Evolutionary conservation across 2,888 invertebrate species (phyloP).

Genomic region (Galerucella calmariensis): DNA sequence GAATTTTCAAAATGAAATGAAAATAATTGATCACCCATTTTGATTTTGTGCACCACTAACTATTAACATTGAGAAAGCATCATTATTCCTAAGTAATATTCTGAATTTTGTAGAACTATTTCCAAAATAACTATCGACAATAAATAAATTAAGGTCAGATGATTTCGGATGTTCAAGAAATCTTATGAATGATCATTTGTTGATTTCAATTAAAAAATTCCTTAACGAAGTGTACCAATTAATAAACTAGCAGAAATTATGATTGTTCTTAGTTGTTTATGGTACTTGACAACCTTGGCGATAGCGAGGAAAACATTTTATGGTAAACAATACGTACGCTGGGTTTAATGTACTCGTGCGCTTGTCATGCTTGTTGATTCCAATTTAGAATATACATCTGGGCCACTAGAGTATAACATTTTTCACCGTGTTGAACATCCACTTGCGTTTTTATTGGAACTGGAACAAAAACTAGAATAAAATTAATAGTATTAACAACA

Average conservation of each 20-base stretch:
- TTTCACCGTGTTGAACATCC: slow-evolving; percentile 9
- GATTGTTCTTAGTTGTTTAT: slow-evolving; percentile 30
- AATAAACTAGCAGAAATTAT: slow-evolving; percentile 29
- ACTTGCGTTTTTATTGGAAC: slow-evolving; percentile 9
- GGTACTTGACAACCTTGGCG: slow-evolving; percentile 45
- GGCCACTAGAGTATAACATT: slow-evolving; percentile 45
- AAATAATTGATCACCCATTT: too few relatives aligned
- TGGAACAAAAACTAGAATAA: slow-evolving; percentile 1
- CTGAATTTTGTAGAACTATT: too few relatives aligned
- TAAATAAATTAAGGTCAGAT: too few relatives aligned
- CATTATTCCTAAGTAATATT: too few relatives aligned
- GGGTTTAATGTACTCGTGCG: slow-evolving; percentile 46
- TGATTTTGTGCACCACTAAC: too few relatives aligned
- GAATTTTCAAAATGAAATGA: too few relatives aligned
- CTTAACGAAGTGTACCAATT: slow-evolving; percentile 11
- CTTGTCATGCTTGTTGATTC: slow-evolving; percentile 37
- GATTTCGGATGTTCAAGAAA: neutral
- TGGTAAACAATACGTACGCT: slow-evolving; percentile 44
- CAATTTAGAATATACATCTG: slow-evolving; percentile 42
- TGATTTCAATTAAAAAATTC: neutral
- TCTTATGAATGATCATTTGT: neutral
- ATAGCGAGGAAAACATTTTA: slow-evolving; percentile 44
- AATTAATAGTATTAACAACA: neutral
- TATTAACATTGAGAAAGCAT: too few relatives aligned
- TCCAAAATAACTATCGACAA: too few relatives aligned